A percentile compares a stretch with the other conserved stretches of the same genome.
Evolutionary conservation across 2,888 invertebrate genomes (phyloP).

Genomic region (Eristalis intricaria): DNA sequence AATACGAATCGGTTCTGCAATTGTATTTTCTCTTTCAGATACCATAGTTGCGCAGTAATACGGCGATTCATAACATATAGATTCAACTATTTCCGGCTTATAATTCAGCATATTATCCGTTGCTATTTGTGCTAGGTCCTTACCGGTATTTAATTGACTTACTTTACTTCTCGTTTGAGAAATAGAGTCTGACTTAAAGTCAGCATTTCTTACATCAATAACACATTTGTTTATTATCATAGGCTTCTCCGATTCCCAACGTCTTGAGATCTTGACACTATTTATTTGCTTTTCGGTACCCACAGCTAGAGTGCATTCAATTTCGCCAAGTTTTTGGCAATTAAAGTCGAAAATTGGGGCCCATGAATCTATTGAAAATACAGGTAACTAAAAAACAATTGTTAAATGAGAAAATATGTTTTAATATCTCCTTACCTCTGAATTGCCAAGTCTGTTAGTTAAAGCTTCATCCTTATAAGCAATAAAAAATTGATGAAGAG

Average conservation of each 20-base stretch:
- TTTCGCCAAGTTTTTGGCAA: constrained; percentile 82
- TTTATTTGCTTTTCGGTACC: constrained; percentile 84
- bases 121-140: not conserved
- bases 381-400: constrained; percentile 81
- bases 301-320: constrained; percentile 84
- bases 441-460: constrained; percentile 82
- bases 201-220: constrained; percentile 42
- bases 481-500: constrained; percentile 84
- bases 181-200: constrained; percentile 66
- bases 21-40: constrained; percentile 42
- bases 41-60: constrained; percentile 19
- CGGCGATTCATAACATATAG: constrained; percentile 6
- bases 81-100: constrained; percentile 15
- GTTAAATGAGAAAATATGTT: not conserved
- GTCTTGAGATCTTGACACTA: constrained; percentile 80
- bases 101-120: constrained; percentile 67
- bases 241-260: not conserved
- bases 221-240: not conserved
- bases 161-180: not conserved
- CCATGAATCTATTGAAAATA: constrained; percentile 85
- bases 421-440: constrained; percentile 80
- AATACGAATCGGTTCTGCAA: constrained; percentile 78
- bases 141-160: not conserved
- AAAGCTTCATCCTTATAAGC: constrained; percentile 84
- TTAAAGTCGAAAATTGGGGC: constrained; percentile 82